Evolutionary conservation across 1,140 invertebrate genomes (phyloP).

Genomic region (Drosophila arawakana): DNA sequence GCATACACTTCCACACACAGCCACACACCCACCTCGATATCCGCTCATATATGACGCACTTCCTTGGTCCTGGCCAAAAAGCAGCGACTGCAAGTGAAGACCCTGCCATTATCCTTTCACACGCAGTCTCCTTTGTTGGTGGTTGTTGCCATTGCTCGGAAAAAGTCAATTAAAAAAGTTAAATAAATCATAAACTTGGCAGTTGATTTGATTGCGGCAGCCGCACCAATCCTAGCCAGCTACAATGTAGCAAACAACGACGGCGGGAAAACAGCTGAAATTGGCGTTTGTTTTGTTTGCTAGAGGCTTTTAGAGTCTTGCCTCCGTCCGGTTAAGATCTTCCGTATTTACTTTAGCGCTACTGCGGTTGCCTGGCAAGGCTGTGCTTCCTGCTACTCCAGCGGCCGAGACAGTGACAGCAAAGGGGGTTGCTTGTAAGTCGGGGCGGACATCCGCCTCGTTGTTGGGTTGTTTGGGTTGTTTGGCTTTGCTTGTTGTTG

Average conservation of each 20-base stretch:
- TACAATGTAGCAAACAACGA: slow-evolving; percentile 54
- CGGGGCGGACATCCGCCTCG: slow-evolving; percentile 59
- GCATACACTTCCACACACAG: slow-evolving; percentile 24
- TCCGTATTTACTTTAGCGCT: slow-evolving; percentile 66
- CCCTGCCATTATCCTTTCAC: slow-evolving; percentile 81
- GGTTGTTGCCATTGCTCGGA: slow-evolving; percentile 54
- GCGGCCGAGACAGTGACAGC: neutral
- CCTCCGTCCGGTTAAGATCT: slow-evolving; percentile 47
- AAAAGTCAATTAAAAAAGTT: slow-evolving; percentile 85
- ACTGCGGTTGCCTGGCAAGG: slow-evolving; percentile 71
- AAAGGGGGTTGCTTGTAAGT: slow-evolving; percentile 33
- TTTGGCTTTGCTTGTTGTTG: slow-evolving; percentile 14
- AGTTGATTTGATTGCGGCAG: slow-evolving; percentile 83
- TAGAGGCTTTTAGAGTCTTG: slow-evolving; percentile 57
- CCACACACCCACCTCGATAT: slow-evolving; percentile 53
- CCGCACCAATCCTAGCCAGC: slow-evolving; percentile 65
- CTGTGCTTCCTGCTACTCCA: slow-evolving; percentile 62
- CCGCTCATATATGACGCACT: slow-evolving; percentile 64
- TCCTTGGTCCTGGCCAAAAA: slow-evolving; percentile 33
- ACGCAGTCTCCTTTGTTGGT: slow-evolving; percentile 60
- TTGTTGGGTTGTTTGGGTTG: slow-evolving; percentile 33
- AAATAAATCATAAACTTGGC: slow-evolving; percentile 84
- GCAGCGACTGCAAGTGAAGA: slow-evolving; percentile 69
- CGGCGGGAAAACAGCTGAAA: neutral
- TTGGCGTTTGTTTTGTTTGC: slow-evolving; percentile 58